Percentiles rank a stretch among this genome's conserved stretches.
Evolutionary conservation across 2,113 vertebrate genomes (phyloP).

Genomic region (Chaetorhynchus papuensis): DNA sequence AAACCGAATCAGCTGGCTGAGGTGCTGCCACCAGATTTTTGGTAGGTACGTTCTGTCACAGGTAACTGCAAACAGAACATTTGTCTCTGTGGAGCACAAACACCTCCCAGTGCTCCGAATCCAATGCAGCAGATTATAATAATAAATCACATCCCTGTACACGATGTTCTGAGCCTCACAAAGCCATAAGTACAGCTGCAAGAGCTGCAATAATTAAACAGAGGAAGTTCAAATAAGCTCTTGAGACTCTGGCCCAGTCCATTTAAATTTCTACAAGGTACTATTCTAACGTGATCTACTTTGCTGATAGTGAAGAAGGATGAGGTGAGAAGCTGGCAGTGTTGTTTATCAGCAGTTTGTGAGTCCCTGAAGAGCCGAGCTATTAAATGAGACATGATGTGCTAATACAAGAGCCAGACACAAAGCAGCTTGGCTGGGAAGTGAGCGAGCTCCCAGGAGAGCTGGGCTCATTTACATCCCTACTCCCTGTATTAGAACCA

Average conservation of each 20-base stretch:
- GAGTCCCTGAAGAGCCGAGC: not conserved
- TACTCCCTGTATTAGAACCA: not conserved
- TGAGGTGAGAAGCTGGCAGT: not conserved
- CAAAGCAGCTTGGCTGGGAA: conserved; percentile 11
- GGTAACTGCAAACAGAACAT: not conserved
- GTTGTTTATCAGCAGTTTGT: not conserved
- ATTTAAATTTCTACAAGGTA: conserved; percentile 1
- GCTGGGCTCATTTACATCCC: not conserved
- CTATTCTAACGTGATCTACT: conserved; percentile 3
- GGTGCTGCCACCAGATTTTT: not conserved
- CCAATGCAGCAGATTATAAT: not conserved
- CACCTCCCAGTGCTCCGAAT: not conserved
- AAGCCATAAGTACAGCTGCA: conserved; percentile 15
- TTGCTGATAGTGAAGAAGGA: not conserved
- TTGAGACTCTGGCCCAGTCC: not conserved
- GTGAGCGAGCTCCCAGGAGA: conserved; percentile 18
- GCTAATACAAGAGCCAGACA: not conserved
- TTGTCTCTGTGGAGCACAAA: conserved; percentile 5
- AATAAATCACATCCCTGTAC: conserved; percentile 40
- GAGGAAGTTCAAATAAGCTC: not conserved
- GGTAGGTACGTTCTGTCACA: conserved; percentile 5
- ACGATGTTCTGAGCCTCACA: conserved; percentile 45
- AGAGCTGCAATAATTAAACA: conserved; percentile 46
- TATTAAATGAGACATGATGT: conserved; percentile 21
- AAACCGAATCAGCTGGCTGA: not conserved